These are phyloP conservation scores for Coleophora deauratella DNA, from an alignment of 2,888 invertebrate genomes.

Conservation along the genomic window DNA sequence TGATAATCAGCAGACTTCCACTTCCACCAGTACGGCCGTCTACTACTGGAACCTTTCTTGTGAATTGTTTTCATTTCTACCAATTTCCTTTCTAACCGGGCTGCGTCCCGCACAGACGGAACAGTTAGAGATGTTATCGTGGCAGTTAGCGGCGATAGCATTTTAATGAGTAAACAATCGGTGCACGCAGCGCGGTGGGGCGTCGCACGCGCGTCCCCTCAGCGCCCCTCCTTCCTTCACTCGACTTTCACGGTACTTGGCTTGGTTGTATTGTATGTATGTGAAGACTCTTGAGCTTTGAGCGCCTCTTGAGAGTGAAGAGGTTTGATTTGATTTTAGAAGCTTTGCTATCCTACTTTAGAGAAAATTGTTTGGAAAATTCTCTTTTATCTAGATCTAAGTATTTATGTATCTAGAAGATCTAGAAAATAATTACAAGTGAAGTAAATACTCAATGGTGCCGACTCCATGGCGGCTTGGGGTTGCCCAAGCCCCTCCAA, in stretches of 20 bases:
- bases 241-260: not conserved
- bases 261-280: constrained; percentile 9
- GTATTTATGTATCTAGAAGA: no score
- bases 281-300: constrained; percentile 15
- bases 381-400: no score
- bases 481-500: no score
- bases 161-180: constrained; percentile 75
- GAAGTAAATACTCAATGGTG: no score
- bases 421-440: no score
- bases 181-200: constrained; percentile 66
- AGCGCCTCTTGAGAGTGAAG: not conserved
- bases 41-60: no score
- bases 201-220: constrained; percentile 54
- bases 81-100: constrained; percentile 39
- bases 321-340: no score
- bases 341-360: no score
- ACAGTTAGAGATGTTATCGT: constrained; percentile 69
- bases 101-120: constrained; percentile 25
- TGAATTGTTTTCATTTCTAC: constrained; percentile 12
- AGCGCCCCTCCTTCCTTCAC: constrained; percentile 15
- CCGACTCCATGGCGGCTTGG: no score
- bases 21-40: no score
- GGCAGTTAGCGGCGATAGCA: constrained; percentile 59
- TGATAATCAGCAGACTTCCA: no score
- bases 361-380: no score